Percentiles rank a stretch among this genome's conserved stretches.
These are phyloP conservation scores for Tenualosa ilisha DNA, from an alignment of 2,797 vertebrate species.

Conservation along the genomic window DNA sequence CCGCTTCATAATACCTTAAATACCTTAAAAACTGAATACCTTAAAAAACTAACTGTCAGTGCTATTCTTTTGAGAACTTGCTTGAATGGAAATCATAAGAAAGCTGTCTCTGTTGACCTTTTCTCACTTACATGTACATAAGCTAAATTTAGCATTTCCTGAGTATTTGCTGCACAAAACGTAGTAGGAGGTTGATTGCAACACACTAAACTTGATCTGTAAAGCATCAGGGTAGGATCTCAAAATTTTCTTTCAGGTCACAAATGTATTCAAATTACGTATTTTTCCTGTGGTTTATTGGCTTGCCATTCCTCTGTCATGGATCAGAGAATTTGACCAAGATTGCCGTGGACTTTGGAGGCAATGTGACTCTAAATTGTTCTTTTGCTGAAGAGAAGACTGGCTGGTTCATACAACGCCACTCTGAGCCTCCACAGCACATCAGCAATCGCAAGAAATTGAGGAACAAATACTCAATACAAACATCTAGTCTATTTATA, in stretches of 20 bases:
- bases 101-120: too few relatives aligned
- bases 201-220: not conserved
- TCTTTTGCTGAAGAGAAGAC: rapidly evolving
- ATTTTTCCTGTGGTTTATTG: not conserved
- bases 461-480: slow-evolving; percentile 1
- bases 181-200: too few relatives aligned
- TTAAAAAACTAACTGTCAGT: too few relatives aligned
- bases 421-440: not conserved
- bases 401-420: not conserved
- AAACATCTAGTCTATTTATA: not conserved
- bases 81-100: too few relatives aligned
- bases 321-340: not conserved
- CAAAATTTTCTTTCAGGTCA: too few relatives aligned
- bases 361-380: slow-evolving; percentile 27
- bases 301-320: not conserved
- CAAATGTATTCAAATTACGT: too few relatives aligned
- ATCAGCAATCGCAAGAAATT: not conserved
- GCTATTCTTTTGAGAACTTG: too few relatives aligned
- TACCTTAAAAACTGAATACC: too few relatives aligned
- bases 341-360: not conserved
- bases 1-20: too few relatives aligned
- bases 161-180: too few relatives aligned
- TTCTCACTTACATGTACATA: too few relatives aligned
- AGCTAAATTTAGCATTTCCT: too few relatives aligned
- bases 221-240: not conserved